A percentile compares a stretch with the other conserved stretches of the same genome.
Conservation (phyloP, 2,797 vertebrate species). For the Phoxinus dragarum region DNA sequence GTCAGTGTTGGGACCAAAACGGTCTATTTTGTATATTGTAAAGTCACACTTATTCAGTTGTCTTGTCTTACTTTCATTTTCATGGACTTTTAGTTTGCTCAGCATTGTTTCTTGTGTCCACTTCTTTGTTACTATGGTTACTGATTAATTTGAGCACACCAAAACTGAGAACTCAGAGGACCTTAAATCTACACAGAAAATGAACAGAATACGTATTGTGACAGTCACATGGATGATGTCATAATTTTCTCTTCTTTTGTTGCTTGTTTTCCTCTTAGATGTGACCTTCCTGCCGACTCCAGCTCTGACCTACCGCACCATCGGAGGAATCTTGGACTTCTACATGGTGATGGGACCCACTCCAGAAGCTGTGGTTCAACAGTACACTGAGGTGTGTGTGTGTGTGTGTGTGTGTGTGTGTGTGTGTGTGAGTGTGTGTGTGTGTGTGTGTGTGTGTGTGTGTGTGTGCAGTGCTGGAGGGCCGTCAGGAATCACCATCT, state of each 20-base stretch:
- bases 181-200: too few relatives aligned
- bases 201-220: too few relatives aligned
- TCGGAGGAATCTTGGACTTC: constrained; percentile 93
- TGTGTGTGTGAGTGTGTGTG: constrained; percentile 66
- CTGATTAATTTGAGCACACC: too few relatives aligned
- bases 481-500: background rate
- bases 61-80: too few relatives aligned
- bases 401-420: background rate
- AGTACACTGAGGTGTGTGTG: constrained; percentile 84
- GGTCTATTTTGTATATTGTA: too few relatives aligned
- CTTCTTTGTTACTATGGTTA: too few relatives aligned
- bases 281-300: constrained; percentile 90
- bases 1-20: too few relatives aligned
- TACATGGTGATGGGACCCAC: constrained; percentile 90
- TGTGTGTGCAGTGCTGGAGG: constrained; percentile 24
- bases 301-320: constrained; percentile 87
- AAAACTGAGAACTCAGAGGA: too few relatives aligned
- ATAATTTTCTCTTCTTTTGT: too few relatives aligned
- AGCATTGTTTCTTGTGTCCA: too few relatives aligned
- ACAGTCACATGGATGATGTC: background rate
- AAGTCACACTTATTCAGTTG: too few relatives aligned
- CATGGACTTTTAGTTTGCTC: too few relatives aligned
- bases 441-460: constrained; percentile 36
- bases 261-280: constrained; percentile 73
- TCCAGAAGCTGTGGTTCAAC: constrained; percentile 85